phyloP scores from a whole-genome alignment of 2,888 invertebrate species.

The Biston stratarius region DNA sequence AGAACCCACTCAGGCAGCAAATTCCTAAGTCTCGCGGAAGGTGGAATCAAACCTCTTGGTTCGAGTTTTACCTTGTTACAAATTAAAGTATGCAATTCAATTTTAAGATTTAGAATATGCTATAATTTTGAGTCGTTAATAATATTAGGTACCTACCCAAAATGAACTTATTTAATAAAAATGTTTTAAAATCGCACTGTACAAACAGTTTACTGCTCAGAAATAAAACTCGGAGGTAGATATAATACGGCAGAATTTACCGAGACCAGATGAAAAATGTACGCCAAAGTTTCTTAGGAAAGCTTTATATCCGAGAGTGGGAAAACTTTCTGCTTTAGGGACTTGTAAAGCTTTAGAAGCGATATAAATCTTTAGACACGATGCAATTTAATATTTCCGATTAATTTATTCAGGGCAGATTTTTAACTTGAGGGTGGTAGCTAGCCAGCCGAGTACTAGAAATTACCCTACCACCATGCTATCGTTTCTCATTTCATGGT shows the following conservation, averaged over 20 bases:
- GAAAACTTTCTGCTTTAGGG: constrained; percentile 15
- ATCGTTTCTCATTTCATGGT: no score
- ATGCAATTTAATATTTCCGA: constrained; percentile 13
- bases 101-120: no score
- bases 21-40: no score
- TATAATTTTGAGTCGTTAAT: background rate
- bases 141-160: background rate
- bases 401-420: background rate
- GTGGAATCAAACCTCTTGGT: no score
- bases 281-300: constrained; percentile 27
- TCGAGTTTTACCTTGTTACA: no score
- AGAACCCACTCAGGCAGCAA: no score
- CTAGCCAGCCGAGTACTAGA: no score
- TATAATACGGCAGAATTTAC: constrained; percentile 23
- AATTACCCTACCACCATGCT: no score
- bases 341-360: constrained; percentile 6
- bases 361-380: background rate
- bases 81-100: no score
- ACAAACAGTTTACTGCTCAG: constrained; percentile 34
- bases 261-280: constrained; percentile 40
- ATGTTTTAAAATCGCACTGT: background rate
- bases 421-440: no score
- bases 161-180: constrained; percentile 5
- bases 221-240: constrained; percentile 34
- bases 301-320: constrained; percentile 31